phyloP scores from a whole-genome alignment of 2,888 invertebrate genomes.

The Tenthredo livida region DNA sequence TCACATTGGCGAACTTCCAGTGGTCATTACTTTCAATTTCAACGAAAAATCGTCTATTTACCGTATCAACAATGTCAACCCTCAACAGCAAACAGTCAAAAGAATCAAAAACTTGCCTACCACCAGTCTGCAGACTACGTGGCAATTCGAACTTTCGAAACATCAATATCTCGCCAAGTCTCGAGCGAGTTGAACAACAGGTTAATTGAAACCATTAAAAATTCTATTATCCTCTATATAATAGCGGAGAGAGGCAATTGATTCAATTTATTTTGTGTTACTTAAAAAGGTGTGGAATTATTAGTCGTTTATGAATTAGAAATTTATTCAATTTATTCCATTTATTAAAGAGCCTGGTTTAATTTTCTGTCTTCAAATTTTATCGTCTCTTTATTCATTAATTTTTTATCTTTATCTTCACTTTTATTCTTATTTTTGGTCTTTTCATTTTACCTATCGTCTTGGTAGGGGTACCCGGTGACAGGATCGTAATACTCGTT shows the following conservation, averaged over 20 bases:
- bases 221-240: neutral
- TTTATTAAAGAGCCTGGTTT: neutral
- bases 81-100: neutral
- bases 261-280: conserved; percentile 9
- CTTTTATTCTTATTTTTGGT: neutral
- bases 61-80: neutral
- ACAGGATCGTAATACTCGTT: conserved; percentile 85
- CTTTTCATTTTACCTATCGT: conserved; percentile 74
- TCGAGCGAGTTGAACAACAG: conserved; percentile 5
- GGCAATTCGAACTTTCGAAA: neutral
- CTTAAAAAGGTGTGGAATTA: neutral
- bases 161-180: conserved; percentile 15
- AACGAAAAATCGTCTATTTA: conserved; percentile 31
- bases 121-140: neutral
- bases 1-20: conserved; percentile 41
- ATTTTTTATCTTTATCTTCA: neutral
- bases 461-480: conserved; percentile 82
- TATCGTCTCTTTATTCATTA: neutral
- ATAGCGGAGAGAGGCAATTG: neutral
- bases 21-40: conserved; percentile 40
- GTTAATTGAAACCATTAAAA: conserved; percentile 16
- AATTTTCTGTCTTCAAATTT: neutral
- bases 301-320: neutral
- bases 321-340: conserved; percentile 14
- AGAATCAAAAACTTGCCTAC: neutral